phyloP scores from a whole-genome alignment of 2,113 vertebrate genomes.

The Pleuronectes platessa region DNA sequence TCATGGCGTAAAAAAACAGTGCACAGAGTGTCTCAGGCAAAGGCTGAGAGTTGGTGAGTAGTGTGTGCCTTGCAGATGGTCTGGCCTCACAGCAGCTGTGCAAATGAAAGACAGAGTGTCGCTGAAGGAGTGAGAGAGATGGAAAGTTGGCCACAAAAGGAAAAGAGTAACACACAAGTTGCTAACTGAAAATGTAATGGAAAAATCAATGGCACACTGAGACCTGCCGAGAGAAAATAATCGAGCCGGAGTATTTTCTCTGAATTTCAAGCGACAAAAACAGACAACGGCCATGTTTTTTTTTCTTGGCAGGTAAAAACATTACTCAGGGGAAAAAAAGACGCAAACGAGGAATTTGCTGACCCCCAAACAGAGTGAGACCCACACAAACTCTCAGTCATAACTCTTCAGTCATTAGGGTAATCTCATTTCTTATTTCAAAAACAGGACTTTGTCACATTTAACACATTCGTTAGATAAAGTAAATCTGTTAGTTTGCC shows the following conservation, averaged over 20 bases:
- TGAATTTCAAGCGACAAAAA: constrained; percentile 37
- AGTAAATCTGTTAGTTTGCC: constrained; percentile 23
- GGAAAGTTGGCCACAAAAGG: constrained; percentile 79
- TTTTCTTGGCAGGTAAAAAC: constrained; percentile 4
- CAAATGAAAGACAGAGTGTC: constrained; percentile 79
- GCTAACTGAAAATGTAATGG: constrained; percentile 73
- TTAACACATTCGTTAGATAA: background rate
- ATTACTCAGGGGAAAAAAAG: background rate
- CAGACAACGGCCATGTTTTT: constrained; percentile 16
- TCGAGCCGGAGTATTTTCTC: constrained; percentile 34
- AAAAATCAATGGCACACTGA: constrained; percentile 60
- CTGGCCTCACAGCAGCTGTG: constrained; percentile 75
- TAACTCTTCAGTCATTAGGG: background rate
- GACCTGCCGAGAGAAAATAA: constrained; percentile 60
- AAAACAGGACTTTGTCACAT: background rate
- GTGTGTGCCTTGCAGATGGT: constrained; percentile 72
- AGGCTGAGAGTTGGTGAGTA: constrained; percentile 52
- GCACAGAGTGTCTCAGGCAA: constrained; percentile 43
- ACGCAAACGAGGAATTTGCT: background rate
- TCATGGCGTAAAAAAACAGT: constrained; percentile 43
- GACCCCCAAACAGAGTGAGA: background rate
- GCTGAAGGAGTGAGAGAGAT: constrained; percentile 70
- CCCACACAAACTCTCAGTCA: background rate
- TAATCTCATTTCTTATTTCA: background rate
- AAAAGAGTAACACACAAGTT: constrained; percentile 73